Base-by-base conservation (phyloP, 2,888 invertebrate genomes). In the Papilio elwesi region DNA sequence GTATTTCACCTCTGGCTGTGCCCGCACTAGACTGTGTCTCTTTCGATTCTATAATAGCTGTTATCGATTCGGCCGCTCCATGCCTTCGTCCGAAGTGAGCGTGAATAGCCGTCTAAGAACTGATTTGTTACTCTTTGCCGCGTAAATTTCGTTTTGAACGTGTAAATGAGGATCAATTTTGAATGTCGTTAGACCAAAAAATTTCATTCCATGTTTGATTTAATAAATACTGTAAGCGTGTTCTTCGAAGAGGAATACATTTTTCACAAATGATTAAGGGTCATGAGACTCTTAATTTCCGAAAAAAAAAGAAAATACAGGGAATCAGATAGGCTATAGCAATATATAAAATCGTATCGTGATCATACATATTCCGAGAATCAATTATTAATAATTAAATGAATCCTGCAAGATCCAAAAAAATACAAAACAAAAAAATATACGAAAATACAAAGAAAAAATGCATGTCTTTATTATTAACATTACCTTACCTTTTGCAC, bases 1-100 rank as follows among this genome's bases (percentile, higher is more conserved):
- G 87, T 86, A 85, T 86, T 87, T 89, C 88, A 89, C 90, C 88
- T 90, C 87, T 83, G 80, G 78, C 79, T 81, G 78, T 78, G 76
- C 77, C 78, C 73, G 73, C 73, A 73, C 73, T 73, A 73, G 52
- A 73, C 73, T 69, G 69, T 69, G 71, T 59, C 71, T 75, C 72
- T 74, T 76, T 76, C 75, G 72, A 73, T 70, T 75, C 75, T 71
- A 74, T 74, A 76, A 76, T 76, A 76, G 74, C 74, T 74, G 71
- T 74, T 76, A 76, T 76, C 76, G 76, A 76, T 76, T 76, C 59
- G 69, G 73, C 69, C 69, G 63, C 64, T 64, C 65, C 65, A 59
- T 68, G 72, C 72, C 51, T 71, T 64, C 38, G 67, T 10, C 68
- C 65, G 43, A n/a, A 55, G 68, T 57, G 68, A 57, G 73, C 51